Base-by-base conservation (phyloP, 2,797 vertebrate species). In the Xenopus petersii region DNA sequence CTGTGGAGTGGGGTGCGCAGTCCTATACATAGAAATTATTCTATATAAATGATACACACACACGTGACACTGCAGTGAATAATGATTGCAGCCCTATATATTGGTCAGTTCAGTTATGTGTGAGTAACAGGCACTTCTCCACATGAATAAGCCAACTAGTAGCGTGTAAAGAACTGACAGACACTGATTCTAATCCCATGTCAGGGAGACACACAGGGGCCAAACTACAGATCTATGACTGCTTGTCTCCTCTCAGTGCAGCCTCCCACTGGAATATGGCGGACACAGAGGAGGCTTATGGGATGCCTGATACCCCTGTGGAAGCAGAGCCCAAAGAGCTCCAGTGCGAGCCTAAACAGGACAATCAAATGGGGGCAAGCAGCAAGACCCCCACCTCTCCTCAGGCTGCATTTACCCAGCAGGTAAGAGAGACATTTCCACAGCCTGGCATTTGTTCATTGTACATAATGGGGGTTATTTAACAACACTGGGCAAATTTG, bases 371-470 rank as follows among this genome's bases (percentile, higher is more conserved):
- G 81, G 94, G 93, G 51, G 87, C 89, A 70, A 88, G 88, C 67
- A 94, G 91, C 91, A 98, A 98, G 86, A 92, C 94, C 2, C 95
- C 95, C 0, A 92, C 95, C 0, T 91, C 91, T 0, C 96, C 95
- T 0, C 96, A 97, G 77, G 95, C 95, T 1, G 96, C 97, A 70
- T 98, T 97, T 82, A 98, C 96, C 66, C 97, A 99, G 89, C 97
- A 99, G 97, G 97, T 98, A 88, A 90, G 90, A 54, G 17, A 2
- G 9, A 13, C 10, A 12, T 12, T 12, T 51, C 11, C 11, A 51
- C 3, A 51, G 11, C 11, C 6, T 12, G 49, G 11, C 12, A 13
- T 51, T 51, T 10, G 10, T 51, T 51, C 11, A 51, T 12, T 7
- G 21, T 21, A 21, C 21, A 21, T 21, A 21, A 21, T 21, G 21